Percentiles rank a stretch among this genome's conserved stretches.
Evolutionary conservation across 2,797 vertebrate species (phyloP).

Genomic region (Phalanger gymnotis): DNA sequence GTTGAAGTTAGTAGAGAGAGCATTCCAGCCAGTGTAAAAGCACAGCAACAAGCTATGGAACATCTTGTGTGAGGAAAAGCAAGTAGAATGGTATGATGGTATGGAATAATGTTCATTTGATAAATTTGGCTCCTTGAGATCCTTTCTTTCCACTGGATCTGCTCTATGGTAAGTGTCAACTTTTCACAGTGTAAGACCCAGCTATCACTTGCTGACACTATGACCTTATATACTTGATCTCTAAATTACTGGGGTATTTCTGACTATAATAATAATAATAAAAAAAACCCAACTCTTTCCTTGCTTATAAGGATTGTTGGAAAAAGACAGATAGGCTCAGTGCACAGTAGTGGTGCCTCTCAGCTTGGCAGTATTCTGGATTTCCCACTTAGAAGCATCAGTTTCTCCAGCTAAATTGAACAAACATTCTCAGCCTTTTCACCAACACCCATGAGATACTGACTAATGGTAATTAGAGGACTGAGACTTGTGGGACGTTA

Average conservation of each 20-base stretch:
- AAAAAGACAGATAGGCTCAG: neutral
- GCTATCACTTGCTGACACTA: neutral
- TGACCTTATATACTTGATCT: neutral
- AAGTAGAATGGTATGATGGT: neutral
- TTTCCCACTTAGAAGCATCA: too few relatives aligned
- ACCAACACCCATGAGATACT: neutral
- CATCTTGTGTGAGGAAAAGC: neutral
- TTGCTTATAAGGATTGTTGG: neutral
- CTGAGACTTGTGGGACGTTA: neutral
- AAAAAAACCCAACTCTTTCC: neutral
- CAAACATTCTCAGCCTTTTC: neutral
- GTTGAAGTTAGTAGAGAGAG: neutral
- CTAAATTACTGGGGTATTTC: neutral
- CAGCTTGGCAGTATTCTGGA: too few relatives aligned
- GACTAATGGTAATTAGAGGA: neutral
- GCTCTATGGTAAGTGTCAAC: neutral
- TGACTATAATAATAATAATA: neutral
- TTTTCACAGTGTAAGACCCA: neutral
- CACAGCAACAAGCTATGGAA: neutral
- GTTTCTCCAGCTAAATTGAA: neutral
- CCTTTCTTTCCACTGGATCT: neutral
- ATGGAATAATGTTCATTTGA: neutral
- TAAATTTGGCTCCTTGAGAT: neutral
- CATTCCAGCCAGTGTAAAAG: neutral
- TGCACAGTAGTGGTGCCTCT: neutral